phyloP scores from a whole-genome alignment of 2,888 invertebrate species.

The Aphelenchoides bicaudatus region DNA sequence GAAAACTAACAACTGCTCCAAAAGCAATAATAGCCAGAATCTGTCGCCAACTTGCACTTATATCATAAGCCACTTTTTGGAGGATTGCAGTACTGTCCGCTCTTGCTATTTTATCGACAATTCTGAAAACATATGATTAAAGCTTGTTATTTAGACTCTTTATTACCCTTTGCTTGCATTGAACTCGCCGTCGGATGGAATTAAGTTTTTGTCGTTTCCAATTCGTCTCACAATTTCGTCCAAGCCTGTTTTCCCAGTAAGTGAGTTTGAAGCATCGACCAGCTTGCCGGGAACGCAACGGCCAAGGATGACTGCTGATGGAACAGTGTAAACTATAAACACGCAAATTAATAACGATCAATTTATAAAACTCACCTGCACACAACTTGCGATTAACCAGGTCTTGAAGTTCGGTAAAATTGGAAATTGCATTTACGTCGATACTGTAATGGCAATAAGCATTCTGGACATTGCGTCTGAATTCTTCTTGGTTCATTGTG shows the following conservation, averaged over 20 bases:
- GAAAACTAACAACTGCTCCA: slow-evolving; percentile 74
- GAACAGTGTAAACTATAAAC: background rate
- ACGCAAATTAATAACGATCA: background rate
- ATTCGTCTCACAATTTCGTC: slow-evolving; percentile 21
- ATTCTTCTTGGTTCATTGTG: background rate
- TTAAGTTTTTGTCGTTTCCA: slow-evolving; percentile 26
- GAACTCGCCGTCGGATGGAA: slow-evolving; percentile 26
- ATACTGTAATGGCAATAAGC: slow-evolving; percentile 44
- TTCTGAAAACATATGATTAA: slow-evolving; percentile 34
- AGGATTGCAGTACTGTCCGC: slow-evolving; percentile 21
- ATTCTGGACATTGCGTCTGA: slow-evolving; percentile 26
- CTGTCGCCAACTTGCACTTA: slow-evolving; percentile 50
- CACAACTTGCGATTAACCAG: slow-evolving; percentile 44
- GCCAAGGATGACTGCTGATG: slow-evolving; percentile 37
- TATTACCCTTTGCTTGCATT: slow-evolving; percentile 16
- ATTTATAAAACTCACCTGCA: slow-evolving; percentile 40
- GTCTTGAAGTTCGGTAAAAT: slow-evolving; percentile 36
- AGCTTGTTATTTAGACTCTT: too few species aligned
- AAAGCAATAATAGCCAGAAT: slow-evolving; percentile 65
- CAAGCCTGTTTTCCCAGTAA: slow-evolving; percentile 24
- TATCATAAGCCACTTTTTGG: slow-evolving; percentile 34
- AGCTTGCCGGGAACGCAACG: slow-evolving; percentile 52
- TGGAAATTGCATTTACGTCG: slow-evolving; percentile 38
- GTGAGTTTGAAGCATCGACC: slow-evolving; percentile 23
- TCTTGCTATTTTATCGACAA: slow-evolving; percentile 35